phyloP scores from a whole-genome alignment of 2,797 vertebrate genomes.

The Chaetophractus vellerosus region DNA sequence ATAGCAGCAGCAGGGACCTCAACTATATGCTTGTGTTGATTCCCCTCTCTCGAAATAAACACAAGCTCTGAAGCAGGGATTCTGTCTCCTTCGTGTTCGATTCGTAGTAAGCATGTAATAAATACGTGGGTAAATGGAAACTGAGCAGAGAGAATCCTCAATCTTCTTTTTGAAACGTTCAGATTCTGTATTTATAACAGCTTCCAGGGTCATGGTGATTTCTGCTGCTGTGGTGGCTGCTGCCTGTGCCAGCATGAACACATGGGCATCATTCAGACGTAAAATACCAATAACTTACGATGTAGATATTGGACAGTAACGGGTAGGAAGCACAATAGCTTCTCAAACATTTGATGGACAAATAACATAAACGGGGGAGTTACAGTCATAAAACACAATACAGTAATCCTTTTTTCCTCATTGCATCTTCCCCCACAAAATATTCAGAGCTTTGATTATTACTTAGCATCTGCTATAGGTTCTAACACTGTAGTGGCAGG shows the following conservation, averaged over 20 bases:
- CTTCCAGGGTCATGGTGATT: neutral
- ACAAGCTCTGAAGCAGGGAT: neutral
- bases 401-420: neutral
- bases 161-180: neutral
- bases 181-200: neutral
- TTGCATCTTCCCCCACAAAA: neutral
- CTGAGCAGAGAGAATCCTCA: neutral
- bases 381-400: neutral
- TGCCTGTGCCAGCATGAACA: neutral
- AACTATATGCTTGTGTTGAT: neutral
- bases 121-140: neutral
- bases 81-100: neutral
- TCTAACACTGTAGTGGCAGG: neutral
- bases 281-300: neutral
- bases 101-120: neutral
- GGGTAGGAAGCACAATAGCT: neutral
- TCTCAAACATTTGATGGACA: constrained; percentile 6
- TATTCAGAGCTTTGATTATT: neutral
- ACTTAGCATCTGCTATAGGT: neutral
- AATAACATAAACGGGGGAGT: neutral
- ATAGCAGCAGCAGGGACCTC: too few relatives aligned
- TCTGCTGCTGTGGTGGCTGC: neutral
- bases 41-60: neutral
- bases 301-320: neutral
- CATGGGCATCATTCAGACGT: neutral